Evolutionary conservation across 1,140 invertebrate species (phyloP).

Genomic region (Papilio aristodemus): DNA sequence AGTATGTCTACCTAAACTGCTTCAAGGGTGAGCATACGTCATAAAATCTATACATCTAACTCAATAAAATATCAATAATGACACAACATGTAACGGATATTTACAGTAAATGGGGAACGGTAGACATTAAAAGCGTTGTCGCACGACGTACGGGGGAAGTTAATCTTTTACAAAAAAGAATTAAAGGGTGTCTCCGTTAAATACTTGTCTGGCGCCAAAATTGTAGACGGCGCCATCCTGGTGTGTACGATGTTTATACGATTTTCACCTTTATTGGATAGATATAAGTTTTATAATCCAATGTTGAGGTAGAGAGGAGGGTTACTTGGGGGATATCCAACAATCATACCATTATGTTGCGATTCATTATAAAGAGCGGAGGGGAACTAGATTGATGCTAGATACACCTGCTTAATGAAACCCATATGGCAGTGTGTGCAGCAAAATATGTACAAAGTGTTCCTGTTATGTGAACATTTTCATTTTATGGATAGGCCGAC

Average conservation of each 20-base stretch:
- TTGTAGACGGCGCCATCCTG: slow-evolving; percentile 50
- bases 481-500: background rate
- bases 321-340: slow-evolving; percentile 20
- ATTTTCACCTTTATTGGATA: slow-evolving; percentile 39
- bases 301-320: slow-evolving; percentile 5
- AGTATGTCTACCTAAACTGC: too few species aligned
- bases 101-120: slow-evolving; percentile 19
- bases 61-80: too few species aligned
- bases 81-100: slow-evolving; percentile 21
- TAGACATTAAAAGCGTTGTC: slow-evolving; percentile 32
- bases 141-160: slow-evolving; percentile 27
- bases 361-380: slow-evolving; percentile 34
- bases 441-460: background rate
- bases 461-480: background rate
- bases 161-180: slow-evolving; percentile 45
- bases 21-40: too few species aligned
- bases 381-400: slow-evolving; percentile 30
- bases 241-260: slow-evolving; percentile 15
- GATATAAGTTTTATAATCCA: slow-evolving; percentile 33
- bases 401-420: slow-evolving; percentile 38
- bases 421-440: background rate
- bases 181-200: slow-evolving; percentile 52
- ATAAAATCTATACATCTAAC: too few species aligned
- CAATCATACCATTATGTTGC: slow-evolving; percentile 43
- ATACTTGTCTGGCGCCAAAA: slow-evolving; percentile 69